Percentiles rank a stretch among this genome's conserved stretches.
Conservation (phyloP, 2,888 invertebrate species). For the Nomada ferruginata region DNA sequence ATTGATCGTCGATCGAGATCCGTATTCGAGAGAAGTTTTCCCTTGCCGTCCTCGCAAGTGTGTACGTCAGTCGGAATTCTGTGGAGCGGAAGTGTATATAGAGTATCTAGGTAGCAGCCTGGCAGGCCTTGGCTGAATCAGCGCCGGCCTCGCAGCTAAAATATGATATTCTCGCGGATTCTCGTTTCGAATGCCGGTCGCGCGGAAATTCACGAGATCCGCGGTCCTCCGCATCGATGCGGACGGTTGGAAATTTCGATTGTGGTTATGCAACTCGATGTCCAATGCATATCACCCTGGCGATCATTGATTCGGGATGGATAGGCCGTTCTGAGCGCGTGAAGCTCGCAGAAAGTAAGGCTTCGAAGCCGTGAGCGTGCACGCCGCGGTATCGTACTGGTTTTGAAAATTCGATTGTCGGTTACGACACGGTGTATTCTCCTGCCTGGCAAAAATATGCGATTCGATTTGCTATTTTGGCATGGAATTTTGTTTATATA, state of each 20-base stretch:
- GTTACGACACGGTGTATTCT: no score
- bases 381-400: not conserved
- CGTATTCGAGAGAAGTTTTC: not conserved
- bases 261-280: constrained; percentile 68
- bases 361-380: not conserved
- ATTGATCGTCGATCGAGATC: no score
- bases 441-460: not conserved
- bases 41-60: not conserved
- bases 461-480: not conserved
- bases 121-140: constrained; percentile 37
- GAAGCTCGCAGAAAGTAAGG: constrained; percentile 20
- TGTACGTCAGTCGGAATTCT: not conserved
- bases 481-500: not conserved
- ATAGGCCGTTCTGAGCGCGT: constrained; percentile 36
- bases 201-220: constrained; percentile 68
- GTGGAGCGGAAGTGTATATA: constrained; percentile 2
- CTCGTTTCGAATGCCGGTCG: constrained; percentile 65
- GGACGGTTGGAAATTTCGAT: constrained; percentile 69
- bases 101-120: not conserved
- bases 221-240: constrained; percentile 70
- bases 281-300: constrained; percentile 56
- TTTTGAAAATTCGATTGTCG: constrained; percentile 31
- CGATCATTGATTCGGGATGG: constrained; percentile 62
- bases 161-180: constrained; percentile 59
- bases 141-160: constrained; percentile 35